phyloP scores from a whole-genome alignment of 2,797 vertebrate genomes.

The Acipenser oxyrinchus region DNA sequence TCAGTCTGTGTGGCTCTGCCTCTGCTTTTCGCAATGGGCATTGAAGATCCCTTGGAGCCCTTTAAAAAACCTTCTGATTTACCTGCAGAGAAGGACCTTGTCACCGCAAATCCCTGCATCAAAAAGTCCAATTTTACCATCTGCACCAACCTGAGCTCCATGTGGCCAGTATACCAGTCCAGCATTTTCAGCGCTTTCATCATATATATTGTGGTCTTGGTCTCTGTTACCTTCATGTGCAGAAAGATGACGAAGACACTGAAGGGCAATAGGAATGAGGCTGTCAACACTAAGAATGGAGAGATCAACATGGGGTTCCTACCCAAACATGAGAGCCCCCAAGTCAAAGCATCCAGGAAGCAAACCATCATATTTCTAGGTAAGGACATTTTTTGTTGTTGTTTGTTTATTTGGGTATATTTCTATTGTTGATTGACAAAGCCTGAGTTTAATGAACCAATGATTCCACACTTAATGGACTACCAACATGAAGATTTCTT shows the following conservation, averaged over 20 bases:
- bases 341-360: slow-evolving; percentile 64
- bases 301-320: background rate
- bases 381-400: slow-evolving; percentile 43
- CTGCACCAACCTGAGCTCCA: slow-evolving; percentile 78
- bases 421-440: no score
- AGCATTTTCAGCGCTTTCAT: slow-evolving; percentile 75
- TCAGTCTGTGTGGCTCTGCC: slow-evolving; percentile 76
- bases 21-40: slow-evolving; percentile 73
- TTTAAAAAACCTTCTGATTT: slow-evolving; percentile 21
- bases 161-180: slow-evolving; percentile 72
- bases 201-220: slow-evolving; percentile 73
- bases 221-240: slow-evolving; percentile 79
- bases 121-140: slow-evolving; percentile 66
- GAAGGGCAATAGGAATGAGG: slow-evolving; percentile 23
- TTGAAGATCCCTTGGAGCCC: slow-evolving; percentile 59
- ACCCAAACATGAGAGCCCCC: slow-evolving; percentile 53
- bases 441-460: background rate
- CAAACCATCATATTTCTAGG: slow-evolving; percentile 88
- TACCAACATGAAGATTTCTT: no score
- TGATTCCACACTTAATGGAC: background rate
- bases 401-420: background rate
- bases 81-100: background rate
- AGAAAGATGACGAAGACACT: slow-evolving; percentile 77
- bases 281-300: background rate
- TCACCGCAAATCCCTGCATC: slow-evolving; percentile 1